Evolutionary conservation across 2,113 vertebrate species (phyloP).

Genomic region (Eurystomus gularis): DNA sequence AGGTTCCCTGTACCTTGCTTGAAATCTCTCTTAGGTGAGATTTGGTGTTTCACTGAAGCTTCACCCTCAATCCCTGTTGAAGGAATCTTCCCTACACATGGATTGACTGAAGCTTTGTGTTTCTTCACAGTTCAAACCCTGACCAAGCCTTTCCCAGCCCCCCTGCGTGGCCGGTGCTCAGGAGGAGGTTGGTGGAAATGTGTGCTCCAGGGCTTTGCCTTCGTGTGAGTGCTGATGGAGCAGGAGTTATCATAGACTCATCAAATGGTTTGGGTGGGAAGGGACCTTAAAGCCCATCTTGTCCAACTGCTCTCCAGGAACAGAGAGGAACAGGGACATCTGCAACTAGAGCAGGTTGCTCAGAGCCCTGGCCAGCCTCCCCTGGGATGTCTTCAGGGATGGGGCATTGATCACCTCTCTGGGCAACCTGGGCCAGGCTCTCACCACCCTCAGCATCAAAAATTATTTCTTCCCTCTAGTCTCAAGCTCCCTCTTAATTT

Average conservation of each 20-base stretch:
- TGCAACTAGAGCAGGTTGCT: background rate
- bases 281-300: background rate
- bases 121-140: background rate
- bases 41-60: background rate
- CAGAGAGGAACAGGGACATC: background rate
- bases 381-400: background rate
- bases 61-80: background rate
- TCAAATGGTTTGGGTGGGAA: background rate
- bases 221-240: rapidly evolving
- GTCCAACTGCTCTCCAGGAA: background rate
- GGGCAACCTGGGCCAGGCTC: background rate
- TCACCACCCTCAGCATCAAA: background rate
- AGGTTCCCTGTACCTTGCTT: rapidly evolving
- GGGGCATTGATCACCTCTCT: background rate
- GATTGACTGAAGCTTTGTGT: background rate
- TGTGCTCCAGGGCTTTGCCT: background rate
- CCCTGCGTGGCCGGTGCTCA: rapidly evolving
- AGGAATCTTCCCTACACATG: background rate
- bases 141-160: rapidly evolving
- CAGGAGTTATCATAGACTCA: background rate
- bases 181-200: too few species aligned
- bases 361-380: background rate
- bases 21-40: background rate
- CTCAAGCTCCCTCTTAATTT: background rate
- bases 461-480: background rate